Evolutionary conservation across 2,888 invertebrate species (phyloP), one percentile per base, ranked within the genome.

Genomic region (Acleris cristana): DNA sequence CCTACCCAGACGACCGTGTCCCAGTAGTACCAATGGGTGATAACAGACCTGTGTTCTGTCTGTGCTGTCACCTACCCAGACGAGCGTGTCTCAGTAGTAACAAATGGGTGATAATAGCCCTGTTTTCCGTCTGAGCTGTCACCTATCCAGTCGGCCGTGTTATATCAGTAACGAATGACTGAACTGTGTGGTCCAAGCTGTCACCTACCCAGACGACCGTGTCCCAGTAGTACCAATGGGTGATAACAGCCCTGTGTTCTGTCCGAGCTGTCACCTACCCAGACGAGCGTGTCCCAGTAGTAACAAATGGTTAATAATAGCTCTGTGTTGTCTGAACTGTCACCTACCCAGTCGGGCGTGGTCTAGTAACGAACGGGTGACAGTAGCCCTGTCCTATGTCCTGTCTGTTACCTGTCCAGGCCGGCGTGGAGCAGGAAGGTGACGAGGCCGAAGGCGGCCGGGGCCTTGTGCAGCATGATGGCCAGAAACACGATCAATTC

Each of bases 391-490:
- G 18, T 7, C 40, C 16, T 16, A n/a, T 45, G 16, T n/a, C 6
- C 45, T 6, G 18, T 48, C n/a, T 8, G 48, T 48, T 8, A 95
- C 85, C 97, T 94, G 72, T 99, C 99, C 34, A 99, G 94, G 7
- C 98, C 98, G 80, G 98, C 99, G 83, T 99, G 99, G 71, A 99
- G 88, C 52, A 99, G 93, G 87, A 99, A 99, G n/a, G 99, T 98
- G 49, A 99, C 99, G 18, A 99, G 93, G 0, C 99, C 99, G 92
- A 99, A 99, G 0, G 99, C 99, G 4, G 99, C 99, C 0, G 99
- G 99, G 0, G 99, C 99, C 92, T 99, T 99, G 81, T 99, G 99
- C 62, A 99, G 89, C 99, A 99, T 99, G 74, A 99, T 99, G 4
- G 99, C 99, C 40, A 99, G 85, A 88, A 99, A 99, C 12, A 99